These are phyloP conservation scores for Hemaris fuciformis DNA, from an alignment of 2,888 invertebrate genomes.

Conservation along the genomic window DNA sequence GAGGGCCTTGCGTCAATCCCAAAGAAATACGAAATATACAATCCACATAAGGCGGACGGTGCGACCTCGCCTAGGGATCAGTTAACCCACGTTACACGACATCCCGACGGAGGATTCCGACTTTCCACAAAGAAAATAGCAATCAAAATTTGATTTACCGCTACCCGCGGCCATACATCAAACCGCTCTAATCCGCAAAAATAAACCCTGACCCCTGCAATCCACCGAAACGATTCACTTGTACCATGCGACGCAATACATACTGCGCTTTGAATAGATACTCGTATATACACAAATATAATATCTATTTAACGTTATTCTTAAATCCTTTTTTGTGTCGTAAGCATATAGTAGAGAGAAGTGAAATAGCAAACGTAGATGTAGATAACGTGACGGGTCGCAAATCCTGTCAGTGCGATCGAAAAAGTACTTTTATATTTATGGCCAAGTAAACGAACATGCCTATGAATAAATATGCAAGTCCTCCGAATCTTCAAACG, in stretches of 20 bases:
- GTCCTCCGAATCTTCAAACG: conserved; percentile 12
- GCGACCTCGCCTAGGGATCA: conserved; percentile 66
- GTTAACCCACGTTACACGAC: conserved; percentile 73
- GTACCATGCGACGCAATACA: background rate
- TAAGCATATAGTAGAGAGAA: background rate
- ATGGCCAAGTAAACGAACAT: conserved; percentile 62
- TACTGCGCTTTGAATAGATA: no score
- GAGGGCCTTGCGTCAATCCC: conserved; percentile 45
- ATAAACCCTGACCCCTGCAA: conserved; percentile 40
- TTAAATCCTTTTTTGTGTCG: no score
- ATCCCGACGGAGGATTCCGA: conserved; percentile 66
- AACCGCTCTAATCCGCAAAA: conserved; percentile 73
- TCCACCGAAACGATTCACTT: background rate
- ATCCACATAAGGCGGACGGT: conserved; percentile 61
- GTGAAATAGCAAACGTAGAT: conserved; percentile 57
- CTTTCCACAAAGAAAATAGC: conserved; percentile 80
- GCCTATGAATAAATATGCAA: conserved; percentile 67
- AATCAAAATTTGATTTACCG: conserved; percentile 82
- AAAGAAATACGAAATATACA: conserved; percentile 57
- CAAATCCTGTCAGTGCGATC: conserved; percentile 65
- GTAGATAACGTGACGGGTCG: conserved; percentile 68
- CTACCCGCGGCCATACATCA: conserved; percentile 78
- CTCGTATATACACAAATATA: no score
- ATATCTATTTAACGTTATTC: no score
- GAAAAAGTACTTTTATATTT: conserved; percentile 71